Evolutionary conservation across 2,888 invertebrate genomes (phyloP).

Genomic region (Glyphotaelius pellucidus): DNA sequence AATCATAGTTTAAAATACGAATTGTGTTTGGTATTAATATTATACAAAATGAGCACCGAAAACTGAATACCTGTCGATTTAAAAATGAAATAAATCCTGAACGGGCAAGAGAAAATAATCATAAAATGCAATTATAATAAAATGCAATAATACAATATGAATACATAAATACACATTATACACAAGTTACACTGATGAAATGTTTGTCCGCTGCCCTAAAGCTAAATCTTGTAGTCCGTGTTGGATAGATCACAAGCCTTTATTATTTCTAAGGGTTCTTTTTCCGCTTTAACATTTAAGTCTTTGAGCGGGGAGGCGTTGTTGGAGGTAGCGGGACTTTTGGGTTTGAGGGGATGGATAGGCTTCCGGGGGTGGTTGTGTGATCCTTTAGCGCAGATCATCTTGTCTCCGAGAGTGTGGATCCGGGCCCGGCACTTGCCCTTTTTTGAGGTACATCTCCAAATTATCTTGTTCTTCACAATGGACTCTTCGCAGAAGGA

Average conservation of each 20-base stretch:
- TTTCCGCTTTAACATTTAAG: not conserved
- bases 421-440: slow-evolving; percentile 77
- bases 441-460: slow-evolving; percentile 78
- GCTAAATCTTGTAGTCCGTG: slow-evolving; percentile 12
- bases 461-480: slow-evolving; percentile 76
- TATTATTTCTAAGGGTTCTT: slow-evolving; percentile 29
- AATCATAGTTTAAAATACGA: no score
- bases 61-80: not conserved
- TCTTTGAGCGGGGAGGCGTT: slow-evolving; percentile 15
- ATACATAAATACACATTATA: not conserved
- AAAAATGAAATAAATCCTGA: not conserved
- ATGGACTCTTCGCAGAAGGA: slow-evolving; percentile 78
- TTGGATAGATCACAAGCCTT: slow-evolving; percentile 17
- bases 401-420: slow-evolving; percentile 75
- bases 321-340: slow-evolving; percentile 28
- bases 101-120: not conserved
- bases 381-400: slow-evolving; percentile 77
- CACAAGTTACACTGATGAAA: not conserved
- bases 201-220: not conserved
- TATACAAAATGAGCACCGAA: not conserved
- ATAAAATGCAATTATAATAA: not conserved
- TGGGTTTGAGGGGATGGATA: slow-evolving; percentile 36
- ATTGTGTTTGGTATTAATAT: not conserved
- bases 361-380: slow-evolving; percentile 75
- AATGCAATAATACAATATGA: not conserved